Evolutionary conservation across 2,888 invertebrate genomes (phyloP), one percentile per base, ranked within the genome.

Genomic region (Eulithis testata): DNA sequence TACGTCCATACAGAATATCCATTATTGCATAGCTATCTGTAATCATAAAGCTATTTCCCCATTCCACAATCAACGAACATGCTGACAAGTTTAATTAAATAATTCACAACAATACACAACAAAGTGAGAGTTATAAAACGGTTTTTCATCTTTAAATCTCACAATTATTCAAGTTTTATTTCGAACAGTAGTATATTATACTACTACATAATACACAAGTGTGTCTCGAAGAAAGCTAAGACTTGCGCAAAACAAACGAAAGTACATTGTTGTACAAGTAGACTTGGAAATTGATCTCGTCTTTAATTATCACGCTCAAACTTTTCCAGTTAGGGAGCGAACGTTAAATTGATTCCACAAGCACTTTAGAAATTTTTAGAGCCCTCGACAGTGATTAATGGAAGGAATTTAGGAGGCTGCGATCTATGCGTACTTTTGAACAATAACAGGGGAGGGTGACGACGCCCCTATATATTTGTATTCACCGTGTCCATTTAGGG

Each of bases 341-440:
- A 82, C 83, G 84, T 85, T 81, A 89, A 93, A 93, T 91, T 93
- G 91, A 92, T 90, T 91, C 86, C 83, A 84, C 87, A 80, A 85
- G 87, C 87, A 84, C 86, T 89, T 90, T 79, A 81, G 84, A 88
- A 84, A 89, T 88, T 90, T 90, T 91, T 88, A 89, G 87, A 88
- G 83, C 87, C 81, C 87, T 85, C 81, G 91, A 91, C 92, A 91
- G 86, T 90, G 92, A 93, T 93, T 91, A 92, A 93, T 91, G 90
- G 85, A 86, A 80, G 88, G 87, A 88, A 89, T 90, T 90, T 88
- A 72, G 83, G 81, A 87, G 86, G 82, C 84, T 81, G 82, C 73
- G 83, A 84, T 82, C 79, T 79, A 72, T 79, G 73, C 79, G 77
- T 79, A 78, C 66, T 66, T 68, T 65, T 52, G 81, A 83, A 82